Evolutionary conservation across 2,797 vertebrate genomes (phyloP), one percentile per base, ranked within the genome.

Genomic region (Emys orbicularis): DNA sequence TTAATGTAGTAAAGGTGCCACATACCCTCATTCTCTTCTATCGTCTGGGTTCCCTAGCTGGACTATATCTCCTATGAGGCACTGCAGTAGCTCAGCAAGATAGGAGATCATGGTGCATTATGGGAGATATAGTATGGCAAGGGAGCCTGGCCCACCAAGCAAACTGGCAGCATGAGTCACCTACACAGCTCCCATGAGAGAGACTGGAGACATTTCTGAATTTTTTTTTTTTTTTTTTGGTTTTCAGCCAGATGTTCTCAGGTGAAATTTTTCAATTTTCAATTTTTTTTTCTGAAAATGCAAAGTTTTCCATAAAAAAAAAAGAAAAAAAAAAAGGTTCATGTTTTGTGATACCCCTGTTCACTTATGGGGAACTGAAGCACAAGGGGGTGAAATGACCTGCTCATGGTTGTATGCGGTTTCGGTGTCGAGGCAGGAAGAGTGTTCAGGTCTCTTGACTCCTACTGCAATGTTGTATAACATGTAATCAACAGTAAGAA

Each of bases 331-430:
- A 72, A 41, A 41, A 68, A 12, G 5, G 23, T 54, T 77, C 49
- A 11, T 25, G n/a, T 72, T 72, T 68, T 72, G 61, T 87, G 5
- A 82, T 23, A 57, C 9, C 4, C 94, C 56, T 90, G 34, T 83
- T 94, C 85, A 21, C 79, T 93, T 52, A 79, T 79, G 59, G 59
- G 92, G 82, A 91, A 86, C 18, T 65, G 61, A 93, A 81, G 53
- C 61, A 74, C 37, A 56, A 37, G 6, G 1, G 79, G 90, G 16
- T 1, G 6, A 29, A 81, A 86, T 25, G 44, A 37, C 83, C 29
- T 81, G 47, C 47, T 23, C 81, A 29, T n/a, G 85, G 86, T 15
- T 83, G 56, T 25, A 57, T 57, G 23, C 31, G 16, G 44, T 76
- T 56, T 87, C 83, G 41, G 6, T 68, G 81, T 83, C 27, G 83